Evolutionary conservation across 1,140 invertebrate species (phyloP).

Genomic region (Calephelis nemesis): DNA sequence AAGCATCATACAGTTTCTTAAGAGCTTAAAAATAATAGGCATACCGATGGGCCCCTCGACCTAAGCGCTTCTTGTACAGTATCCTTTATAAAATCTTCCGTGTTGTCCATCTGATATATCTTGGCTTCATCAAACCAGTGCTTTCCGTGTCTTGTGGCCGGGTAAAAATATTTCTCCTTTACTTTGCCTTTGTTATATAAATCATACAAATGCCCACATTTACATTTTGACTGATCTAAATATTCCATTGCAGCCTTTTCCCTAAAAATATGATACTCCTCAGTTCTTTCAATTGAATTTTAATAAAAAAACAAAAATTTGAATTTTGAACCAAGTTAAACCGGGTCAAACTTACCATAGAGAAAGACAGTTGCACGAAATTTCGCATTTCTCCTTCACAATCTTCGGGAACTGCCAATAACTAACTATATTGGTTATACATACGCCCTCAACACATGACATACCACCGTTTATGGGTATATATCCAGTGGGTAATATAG

Average conservation of each 20-base stretch:
- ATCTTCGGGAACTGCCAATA: conserved; percentile 56
- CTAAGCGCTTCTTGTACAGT: conserved; percentile 47
- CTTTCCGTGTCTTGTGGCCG: conserved; percentile 41
- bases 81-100: conserved; percentile 62
- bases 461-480: conserved; percentile 56
- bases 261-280: conserved; percentile 35
- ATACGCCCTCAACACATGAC: conserved; percentile 29
- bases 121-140: conserved; percentile 58
- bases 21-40: not conserved
- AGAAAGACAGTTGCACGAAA: conserved; percentile 46
- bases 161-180: conserved; percentile 58
- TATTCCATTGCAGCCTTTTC: conserved; percentile 47
- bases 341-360: conserved; percentile 44
- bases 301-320: too few species aligned
- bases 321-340: too few species aligned
- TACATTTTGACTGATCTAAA: conserved; percentile 56
- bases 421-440: conserved; percentile 43
- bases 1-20: too few species aligned
- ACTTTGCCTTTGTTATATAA: conserved; percentile 47
- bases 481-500: conserved; percentile 56
- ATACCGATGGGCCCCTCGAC: conserved; percentile 49
- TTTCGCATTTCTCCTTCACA: conserved; percentile 45
- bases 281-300: too few species aligned
- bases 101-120: conserved; percentile 57
- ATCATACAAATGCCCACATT: conserved; percentile 64